These are phyloP conservation scores for Centropyge bicolor DNA, from an alignment of 2,797 vertebrate species.

Conservation along the genomic window DNA sequence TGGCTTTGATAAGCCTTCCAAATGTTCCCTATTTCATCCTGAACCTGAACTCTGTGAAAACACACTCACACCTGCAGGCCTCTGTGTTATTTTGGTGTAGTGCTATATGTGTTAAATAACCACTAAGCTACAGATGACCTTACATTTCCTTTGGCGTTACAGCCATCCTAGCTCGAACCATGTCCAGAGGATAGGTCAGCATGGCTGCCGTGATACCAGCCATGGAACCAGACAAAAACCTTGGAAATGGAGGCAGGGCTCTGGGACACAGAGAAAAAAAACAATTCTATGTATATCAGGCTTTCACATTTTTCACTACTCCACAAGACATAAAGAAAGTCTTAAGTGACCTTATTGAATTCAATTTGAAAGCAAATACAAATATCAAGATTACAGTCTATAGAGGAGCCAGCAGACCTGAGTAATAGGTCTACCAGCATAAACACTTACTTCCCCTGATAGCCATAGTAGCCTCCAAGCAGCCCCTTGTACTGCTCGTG, in stretches of 20 bases:
- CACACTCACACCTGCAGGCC: neutral
- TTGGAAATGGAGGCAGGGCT: conserved; percentile 91
- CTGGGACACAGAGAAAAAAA: conserved; percentile 75
- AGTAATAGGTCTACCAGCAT: neutral
- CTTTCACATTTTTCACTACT: neutral
- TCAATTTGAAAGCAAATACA: neutral
- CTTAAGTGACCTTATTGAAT: neutral
- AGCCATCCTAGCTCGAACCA: conserved; percentile 98
- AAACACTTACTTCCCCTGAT: conserved; percentile 92
- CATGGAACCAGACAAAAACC: conserved; percentile 93
- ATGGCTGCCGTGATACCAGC: conserved; percentile 94
- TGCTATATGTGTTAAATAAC: neutral
- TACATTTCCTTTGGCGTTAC: conserved; percentile 99
- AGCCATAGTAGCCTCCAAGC: conserved; percentile 92
- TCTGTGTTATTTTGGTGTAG: neutral
- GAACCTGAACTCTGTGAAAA: neutral
- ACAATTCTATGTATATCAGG: neutral
- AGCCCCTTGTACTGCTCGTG: conserved; percentile 96
- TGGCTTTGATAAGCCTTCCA: neutral
- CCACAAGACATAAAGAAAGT: neutral
- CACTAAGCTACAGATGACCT: conserved; percentile 61
- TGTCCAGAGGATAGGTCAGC: conserved; percentile 96
- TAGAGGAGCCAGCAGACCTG: neutral
- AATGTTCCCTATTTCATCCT: conserved; percentile 1
- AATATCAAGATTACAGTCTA: neutral